Evolutionary conservation across 2,888 invertebrate species (phyloP), one percentile per base, ranked within the genome.

Genomic region (Trissoscelio sp.): DNA sequence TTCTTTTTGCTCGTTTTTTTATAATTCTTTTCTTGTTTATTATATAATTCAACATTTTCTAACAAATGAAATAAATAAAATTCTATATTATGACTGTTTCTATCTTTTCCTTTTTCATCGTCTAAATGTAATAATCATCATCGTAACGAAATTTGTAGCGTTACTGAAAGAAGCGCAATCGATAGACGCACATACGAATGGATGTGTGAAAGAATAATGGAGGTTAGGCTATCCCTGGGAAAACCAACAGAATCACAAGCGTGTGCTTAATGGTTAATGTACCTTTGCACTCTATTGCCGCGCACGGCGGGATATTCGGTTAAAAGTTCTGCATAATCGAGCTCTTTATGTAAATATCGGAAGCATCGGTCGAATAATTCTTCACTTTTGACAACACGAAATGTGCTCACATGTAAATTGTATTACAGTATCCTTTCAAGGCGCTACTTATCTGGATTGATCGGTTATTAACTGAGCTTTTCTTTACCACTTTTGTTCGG

Each of bases 191-290:
- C 60, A 60, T 7, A 51, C 69, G 77, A 42, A 77, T 53, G 69
- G 67, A 58, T 53, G 57, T 77, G 75, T 37, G 69, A 77, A 77
- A 77, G 69, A 69, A 77, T 69, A 77, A 77, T 69, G 69, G 77
- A 69, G 62, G 62, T 69, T 77, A 62, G 62, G 77, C 51, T 69
- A 44, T 60, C 46, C 44, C 69, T 77, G 69, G 77, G 69, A 69
- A 77, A 69, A 60, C 62, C 69, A 69, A 69, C 69, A 62, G 69
- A 60, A 67, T 77, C 69, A 53, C 77, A 66, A 69, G 69, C 60
- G 53, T 53, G 67, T 62, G 62, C 77, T 77, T 77, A 67, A 69
- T 77, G 60, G 77, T 69, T 69, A 69, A 69, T 69, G 67, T 62
- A 69, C 77, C 62, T 69, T 77, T 69, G 69, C 51, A 53, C 62